Conservation (phyloP, 2,888 invertebrate species). For the Sarcophaga rosellei region DNA sequence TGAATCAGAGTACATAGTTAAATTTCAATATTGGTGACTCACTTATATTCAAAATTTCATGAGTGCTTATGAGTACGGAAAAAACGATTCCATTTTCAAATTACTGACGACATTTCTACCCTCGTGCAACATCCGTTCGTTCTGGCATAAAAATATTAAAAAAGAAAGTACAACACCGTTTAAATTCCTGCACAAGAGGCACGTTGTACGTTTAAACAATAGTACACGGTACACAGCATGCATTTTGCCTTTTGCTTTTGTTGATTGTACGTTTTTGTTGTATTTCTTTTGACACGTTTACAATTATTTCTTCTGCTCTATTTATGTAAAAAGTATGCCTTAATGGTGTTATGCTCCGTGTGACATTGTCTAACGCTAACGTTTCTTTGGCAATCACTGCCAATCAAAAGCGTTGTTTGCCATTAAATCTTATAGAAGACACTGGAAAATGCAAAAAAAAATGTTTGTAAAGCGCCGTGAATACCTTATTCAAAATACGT, state of each 20-base stretch:
- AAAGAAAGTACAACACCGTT: too few species aligned
- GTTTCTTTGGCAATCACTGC: conserved; percentile 33
- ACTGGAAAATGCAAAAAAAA: neutral
- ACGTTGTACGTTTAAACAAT: neutral
- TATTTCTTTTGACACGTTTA: neutral
- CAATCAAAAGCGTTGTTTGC: conserved; percentile 4
- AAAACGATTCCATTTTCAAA: too few species aligned
- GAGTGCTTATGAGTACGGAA: too few species aligned
- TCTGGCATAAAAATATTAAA: too few species aligned
- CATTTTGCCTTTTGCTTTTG: neutral
- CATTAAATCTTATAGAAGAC: neutral
- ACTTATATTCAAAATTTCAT: too few species aligned
- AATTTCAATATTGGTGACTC: too few species aligned
- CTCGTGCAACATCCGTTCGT: too few species aligned
- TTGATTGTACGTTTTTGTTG: neutral
- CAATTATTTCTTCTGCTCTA: conserved; percentile 1
- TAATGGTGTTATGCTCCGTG: neutral
- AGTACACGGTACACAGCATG: neutral
- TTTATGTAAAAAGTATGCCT: neutral
- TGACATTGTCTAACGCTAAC: neutral
- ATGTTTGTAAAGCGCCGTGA: neutral
- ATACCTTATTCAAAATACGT: conserved; percentile 2
- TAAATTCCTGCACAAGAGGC: too few species aligned
- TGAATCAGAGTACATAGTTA: too few species aligned
- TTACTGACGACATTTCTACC: too few species aligned